Base-by-base conservation (phyloP, 2,888 invertebrate genomes). In the Caenorhabditis sp. region DNA sequence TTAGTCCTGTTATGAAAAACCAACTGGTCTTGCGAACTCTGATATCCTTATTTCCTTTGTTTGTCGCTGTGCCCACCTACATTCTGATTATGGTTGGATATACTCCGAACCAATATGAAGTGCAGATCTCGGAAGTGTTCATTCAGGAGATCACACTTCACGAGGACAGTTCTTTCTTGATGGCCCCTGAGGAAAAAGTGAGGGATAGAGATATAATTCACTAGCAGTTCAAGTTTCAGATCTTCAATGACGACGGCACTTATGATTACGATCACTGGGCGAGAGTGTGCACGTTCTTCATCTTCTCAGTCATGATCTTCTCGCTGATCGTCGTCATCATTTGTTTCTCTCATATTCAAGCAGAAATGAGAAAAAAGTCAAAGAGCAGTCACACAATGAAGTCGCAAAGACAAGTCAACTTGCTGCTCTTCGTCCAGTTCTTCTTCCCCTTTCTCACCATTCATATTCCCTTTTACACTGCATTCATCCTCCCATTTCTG, bases 401-500 rank as follows among this genome's bases (percentile, higher is more conserved):
- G n/a, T 58, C 69, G 11, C 69, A 69, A 9, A 47, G 50, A 24
- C 69, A 69, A 20, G 20, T 60, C 8, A 69, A 50, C 32, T n/a
- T 18, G 8, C 24, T 60, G 2, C 37, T 60, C 18, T 22, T 50
- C 37, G 28, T 44, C 15, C 50, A 76, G 62, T 68, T 77, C 35
- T 2, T 61, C 9, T 51, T 77, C 13, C 67, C 77, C 2, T 47
- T 77, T 5, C 28, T 77, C 15, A 61, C 53, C 32, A 60, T 77
- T 35, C 77, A 77, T 40, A 55, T 77, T 18, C 77, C 77, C 2
- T 77, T 65, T 58, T 79, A 58, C 51, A 56, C 47, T 11, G 32
- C 26, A 5, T 77, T 68, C 53, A 37, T 61, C 32, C 40, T 55
- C 0, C 77, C 77, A 3, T 61, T 55, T 15, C 2, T 77, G 5